Evolutionary conservation across 1,140 invertebrate species (phyloP).

Genomic region (Pantala flavescens): DNA sequence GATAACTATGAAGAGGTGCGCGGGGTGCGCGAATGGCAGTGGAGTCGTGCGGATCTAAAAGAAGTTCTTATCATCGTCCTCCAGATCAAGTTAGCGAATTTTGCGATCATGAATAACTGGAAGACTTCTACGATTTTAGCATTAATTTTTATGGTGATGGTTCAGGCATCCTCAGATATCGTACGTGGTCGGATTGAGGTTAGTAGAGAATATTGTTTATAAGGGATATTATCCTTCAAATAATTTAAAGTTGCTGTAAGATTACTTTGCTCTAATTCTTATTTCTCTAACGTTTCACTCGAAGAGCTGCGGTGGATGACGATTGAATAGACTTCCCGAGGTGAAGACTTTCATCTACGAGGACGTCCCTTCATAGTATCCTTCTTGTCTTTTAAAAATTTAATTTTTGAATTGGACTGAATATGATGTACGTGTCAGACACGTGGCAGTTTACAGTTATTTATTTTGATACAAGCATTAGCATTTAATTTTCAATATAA

Average conservation of each 20-base stretch:
- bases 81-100: not conserved
- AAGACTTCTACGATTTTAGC: not conserved
- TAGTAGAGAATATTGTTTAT: not conserved
- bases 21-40: no score
- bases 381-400: constrained; percentile 22
- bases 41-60: no score
- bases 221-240: no score
- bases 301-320: constrained; percentile 39
- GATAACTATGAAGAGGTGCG: no score
- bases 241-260: no score
- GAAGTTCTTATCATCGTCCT: no score
- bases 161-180: not conserved
- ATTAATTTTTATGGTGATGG: not conserved
- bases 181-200: not conserved
- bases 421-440: no score
- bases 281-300: not conserved
- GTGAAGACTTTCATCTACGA: constrained; percentile 37
- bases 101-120: not conserved
- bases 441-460: no score
- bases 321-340: constrained; percentile 34
- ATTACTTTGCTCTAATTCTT: no score
- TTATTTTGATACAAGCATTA: no score
- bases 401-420: not conserved
- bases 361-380: constrained; percentile 37
- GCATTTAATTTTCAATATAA: no score